Evolutionary conservation across 2,888 invertebrate species (phyloP).

Genomic region (Automeris io): DNA sequence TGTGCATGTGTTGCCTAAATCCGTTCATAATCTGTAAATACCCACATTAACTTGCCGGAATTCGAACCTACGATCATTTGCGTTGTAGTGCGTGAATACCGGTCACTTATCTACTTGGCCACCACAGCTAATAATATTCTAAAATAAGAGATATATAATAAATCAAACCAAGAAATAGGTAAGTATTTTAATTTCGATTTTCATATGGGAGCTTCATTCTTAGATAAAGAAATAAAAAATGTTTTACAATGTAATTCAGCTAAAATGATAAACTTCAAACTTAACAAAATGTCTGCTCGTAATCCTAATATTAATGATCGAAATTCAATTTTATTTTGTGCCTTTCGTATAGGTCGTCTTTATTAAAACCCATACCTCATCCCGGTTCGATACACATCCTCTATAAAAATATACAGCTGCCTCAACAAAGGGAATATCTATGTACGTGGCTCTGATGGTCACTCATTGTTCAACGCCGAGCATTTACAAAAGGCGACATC

Average conservation of each 20-base stretch:
- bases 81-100: too few relatives aligned
- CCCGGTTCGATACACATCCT: slow-evolving; percentile 46
- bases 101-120: too few relatives aligned
- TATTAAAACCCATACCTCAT: slow-evolving; percentile 35
- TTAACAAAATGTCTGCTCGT: slow-evolving; percentile 2
- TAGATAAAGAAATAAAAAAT: background rate
- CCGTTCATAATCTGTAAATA: too few relatives aligned
- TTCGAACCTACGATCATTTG: too few relatives aligned
- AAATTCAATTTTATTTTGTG: slow-evolving; percentile 6
- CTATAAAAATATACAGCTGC: slow-evolving; percentile 67
- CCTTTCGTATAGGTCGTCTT: slow-evolving; percentile 3
- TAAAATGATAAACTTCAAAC: background rate
- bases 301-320: slow-evolving; percentile 9
- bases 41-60: too few relatives aligned
- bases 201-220: too few relatives aligned
- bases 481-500: slow-evolving; percentile 57
- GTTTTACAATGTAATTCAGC: slow-evolving; percentile 2
- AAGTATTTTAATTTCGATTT: too few relatives aligned
- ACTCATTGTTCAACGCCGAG: slow-evolving; percentile 62
- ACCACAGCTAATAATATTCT: too few relatives aligned
- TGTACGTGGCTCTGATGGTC: slow-evolving; percentile 54
- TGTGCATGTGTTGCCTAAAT: too few relatives aligned
- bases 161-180: too few relatives aligned
- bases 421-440: slow-evolving; percentile 50
- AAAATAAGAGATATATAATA: too few relatives aligned